Conservation (phyloP, 1,140 invertebrate genomes). For the Psilanteris sp. region DNA sequence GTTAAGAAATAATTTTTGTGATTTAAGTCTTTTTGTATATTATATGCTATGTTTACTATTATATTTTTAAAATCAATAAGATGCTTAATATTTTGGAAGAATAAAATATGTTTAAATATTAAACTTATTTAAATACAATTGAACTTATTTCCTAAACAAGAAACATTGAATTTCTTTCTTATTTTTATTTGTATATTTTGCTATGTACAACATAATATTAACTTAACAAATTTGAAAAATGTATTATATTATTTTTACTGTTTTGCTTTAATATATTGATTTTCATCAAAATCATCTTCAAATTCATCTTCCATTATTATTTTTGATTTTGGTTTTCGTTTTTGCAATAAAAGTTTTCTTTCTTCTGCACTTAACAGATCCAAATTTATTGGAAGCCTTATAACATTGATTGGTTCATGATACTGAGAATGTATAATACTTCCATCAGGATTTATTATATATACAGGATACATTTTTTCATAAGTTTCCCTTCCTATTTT, state of each 20-base stretch:
- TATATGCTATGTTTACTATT: too few species aligned
- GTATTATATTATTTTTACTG: conserved; percentile 74
- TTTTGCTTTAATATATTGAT: conserved; percentile 87
- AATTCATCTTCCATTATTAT: conserved; percentile 86
- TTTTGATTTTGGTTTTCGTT: conserved; percentile 87
- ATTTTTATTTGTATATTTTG: too few species aligned
- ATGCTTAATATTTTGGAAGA: too few species aligned
- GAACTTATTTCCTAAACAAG: too few species aligned
- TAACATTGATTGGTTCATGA: conserved; percentile 90
- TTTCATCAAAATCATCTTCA: conserved; percentile 88
- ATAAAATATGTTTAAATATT: too few species aligned
- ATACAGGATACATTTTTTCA: conserved; percentile 86
- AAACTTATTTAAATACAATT: too few species aligned
- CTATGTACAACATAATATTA: too few species aligned
- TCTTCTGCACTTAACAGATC: conserved; percentile 85
- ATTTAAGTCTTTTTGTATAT: too few species aligned
- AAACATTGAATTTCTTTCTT: too few species aligned
- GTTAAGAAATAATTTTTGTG: too few species aligned
- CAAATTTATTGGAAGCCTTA: conserved; percentile 90
- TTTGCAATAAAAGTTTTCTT: conserved; percentile 83
- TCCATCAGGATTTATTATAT: conserved; percentile 89
- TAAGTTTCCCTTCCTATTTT: conserved; percentile 86
- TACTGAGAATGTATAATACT: conserved; percentile 90
- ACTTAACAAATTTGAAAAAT: too few species aligned
- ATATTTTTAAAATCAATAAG: too few species aligned